phyloP scores from a whole-genome alignment of 2,888 invertebrate genomes.

The Mythimna vitellina region DNA sequence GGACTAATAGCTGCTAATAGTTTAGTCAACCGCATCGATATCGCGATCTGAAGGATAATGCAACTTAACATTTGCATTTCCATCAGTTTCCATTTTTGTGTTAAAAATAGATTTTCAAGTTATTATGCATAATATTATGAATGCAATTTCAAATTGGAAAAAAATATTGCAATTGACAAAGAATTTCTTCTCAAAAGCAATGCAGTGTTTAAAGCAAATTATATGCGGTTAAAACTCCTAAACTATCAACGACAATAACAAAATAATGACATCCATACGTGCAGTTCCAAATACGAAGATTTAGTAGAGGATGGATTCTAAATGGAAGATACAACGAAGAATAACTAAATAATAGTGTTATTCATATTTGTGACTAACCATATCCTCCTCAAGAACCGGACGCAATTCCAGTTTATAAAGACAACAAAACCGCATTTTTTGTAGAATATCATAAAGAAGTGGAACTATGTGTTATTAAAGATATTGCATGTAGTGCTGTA shows the following conservation, averaged over 20 bases:
- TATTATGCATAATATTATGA: too few relatives aligned
- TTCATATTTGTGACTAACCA: background rate
- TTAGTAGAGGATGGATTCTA: background rate
- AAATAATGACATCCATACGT: too few relatives aligned
- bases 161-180: background rate
- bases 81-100: slow-evolving; percentile 1
- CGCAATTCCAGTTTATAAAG: background rate
- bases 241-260: background rate
- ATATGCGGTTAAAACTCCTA: background rate
- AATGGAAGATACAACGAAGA: background rate
- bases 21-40: slow-evolving; percentile 51
- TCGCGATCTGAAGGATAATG: slow-evolving; percentile 43
- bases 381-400: background rate
- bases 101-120: slow-evolving; percentile 5
- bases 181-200: background rate
- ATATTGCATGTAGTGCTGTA: slow-evolving; percentile 42
- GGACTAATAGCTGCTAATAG: slow-evolving; percentile 58
- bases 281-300: background rate
- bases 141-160: background rate
- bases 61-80: slow-evolving; percentile 25
- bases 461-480: slow-evolving; percentile 32
- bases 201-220: background rate
- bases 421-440: slow-evolving; percentile 5
- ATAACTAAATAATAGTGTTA: background rate
- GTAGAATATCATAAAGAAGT: slow-evolving; percentile 9